Evolutionary conservation across 2,888 invertebrate species (phyloP), one percentile per base, ranked within the genome.

Genomic region (Proisotoma minuta): DNA sequence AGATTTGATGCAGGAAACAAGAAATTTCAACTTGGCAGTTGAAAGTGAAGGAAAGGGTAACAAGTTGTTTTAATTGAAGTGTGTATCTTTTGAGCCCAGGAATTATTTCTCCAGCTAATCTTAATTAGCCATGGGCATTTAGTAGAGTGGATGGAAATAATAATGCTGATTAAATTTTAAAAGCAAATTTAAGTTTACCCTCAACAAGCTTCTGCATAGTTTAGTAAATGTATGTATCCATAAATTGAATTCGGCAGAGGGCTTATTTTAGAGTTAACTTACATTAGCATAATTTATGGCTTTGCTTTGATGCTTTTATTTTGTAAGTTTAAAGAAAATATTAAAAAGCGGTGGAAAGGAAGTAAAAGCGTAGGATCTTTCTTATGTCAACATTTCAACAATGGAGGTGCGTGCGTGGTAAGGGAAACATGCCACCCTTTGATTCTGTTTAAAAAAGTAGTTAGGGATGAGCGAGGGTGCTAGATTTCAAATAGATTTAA

Each of bases 11-110:
- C n/a, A n/a, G n/a, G n/a, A n/a, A n/a, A n/a, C n/a, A n/a, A n/a
- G n/a, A n/a, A n/a, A n/a, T n/a, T 43, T 43, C 43, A 43, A 43
- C 43, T 43, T n/a, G n/a, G n/a, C 43, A 43, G 18, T 43, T 15
- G 20, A 43, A 43, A 43, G 43, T 43, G 5, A n/a, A n/a, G 18
- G 43, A 43, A 43, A 5, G 15, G 15, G 34, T 34, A 34, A 34
- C 34, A 34, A 34, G 43, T 43, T 43, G 43, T 43, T 43, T 43
- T 43, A 43, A 43, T 43, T 43, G 43, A 43, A 20, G 43, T 43
- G 43, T 18, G 43, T 15, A 15, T 18, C 43, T 5, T 43, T 43
- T 43, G 43, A n/a, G 20, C 20, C 20, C 20, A 18, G 20, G 5
- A 43, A 15, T 43, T 43, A 43, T 43, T 43, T 43, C 34, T 10